phyloP scores from a whole-genome alignment of 2,113 vertebrate species.

The Petrocephalus microphthalmus region DNA sequence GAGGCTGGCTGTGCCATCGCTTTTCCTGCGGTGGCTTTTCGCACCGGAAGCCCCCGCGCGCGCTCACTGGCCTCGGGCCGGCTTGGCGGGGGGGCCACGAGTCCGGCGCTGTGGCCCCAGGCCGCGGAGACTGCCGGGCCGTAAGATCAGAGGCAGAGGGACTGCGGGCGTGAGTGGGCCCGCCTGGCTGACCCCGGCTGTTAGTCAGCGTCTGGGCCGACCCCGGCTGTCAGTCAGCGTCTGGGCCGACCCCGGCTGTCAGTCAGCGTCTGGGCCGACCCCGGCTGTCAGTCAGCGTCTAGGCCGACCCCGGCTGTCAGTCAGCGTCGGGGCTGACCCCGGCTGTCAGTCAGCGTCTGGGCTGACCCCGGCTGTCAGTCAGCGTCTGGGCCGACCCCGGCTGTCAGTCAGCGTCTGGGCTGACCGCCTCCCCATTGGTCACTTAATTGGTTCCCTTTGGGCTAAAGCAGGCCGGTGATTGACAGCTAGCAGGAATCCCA shows the following conservation, averaged over 20 bases:
- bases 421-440: not conserved
- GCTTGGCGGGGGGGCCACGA: not conserved
- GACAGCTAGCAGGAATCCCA: not conserved
- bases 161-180: not conserved
- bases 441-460: slow-evolving; percentile 10
- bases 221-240: not conserved
- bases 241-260: not conserved
- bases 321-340: not conserved
- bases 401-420: not conserved
- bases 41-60: not conserved
- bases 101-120: not conserved
- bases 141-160: not conserved
- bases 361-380: not conserved
- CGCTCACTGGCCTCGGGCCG: not conserved
- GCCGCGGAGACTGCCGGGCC: not conserved
- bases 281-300: not conserved
- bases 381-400: not conserved
- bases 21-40: not conserved
- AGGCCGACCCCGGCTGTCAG: too few species aligned
- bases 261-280: not conserved
- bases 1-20: not conserved
- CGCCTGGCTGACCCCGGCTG: not conserved
- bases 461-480: not conserved
- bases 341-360: not conserved
- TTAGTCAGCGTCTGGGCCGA: not conserved